A percentile compares a stretch with the other conserved stretches of the same genome.
Conservation (phyloP, 2,888 invertebrate species). For the Drosophila flavopinicola region DNA sequence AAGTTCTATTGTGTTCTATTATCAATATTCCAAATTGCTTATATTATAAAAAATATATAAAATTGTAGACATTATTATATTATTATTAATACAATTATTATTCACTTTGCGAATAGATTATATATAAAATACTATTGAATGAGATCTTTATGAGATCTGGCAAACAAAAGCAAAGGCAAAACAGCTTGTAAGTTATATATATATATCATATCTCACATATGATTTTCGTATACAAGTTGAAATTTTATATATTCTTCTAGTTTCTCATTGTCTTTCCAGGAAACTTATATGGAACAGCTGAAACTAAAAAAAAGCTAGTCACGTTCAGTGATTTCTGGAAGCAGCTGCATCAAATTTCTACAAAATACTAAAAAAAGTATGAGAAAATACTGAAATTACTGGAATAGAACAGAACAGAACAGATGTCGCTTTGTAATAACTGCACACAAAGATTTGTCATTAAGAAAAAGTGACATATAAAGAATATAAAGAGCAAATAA, state of each 20-base stretch:
- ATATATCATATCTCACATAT: too few relatives aligned
- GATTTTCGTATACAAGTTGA: neutral
- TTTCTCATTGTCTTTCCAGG: neutral
- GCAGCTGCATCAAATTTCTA: slow-evolving; percentile 6
- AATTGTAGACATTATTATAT: too few relatives aligned
- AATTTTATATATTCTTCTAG: too few relatives aligned
- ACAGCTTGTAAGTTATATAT: too few relatives aligned
- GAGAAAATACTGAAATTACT: neutral
- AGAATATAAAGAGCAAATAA: slow-evolving; percentile 11
- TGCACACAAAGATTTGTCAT: slow-evolving; percentile 7
- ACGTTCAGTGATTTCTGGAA: neutral
- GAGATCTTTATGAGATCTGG: too few relatives aligned
- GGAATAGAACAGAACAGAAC: neutral
- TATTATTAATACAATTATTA: too few relatives aligned
- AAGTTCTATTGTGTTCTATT: too few relatives aligned
- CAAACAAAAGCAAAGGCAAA: too few relatives aligned
- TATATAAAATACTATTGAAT: too few relatives aligned
- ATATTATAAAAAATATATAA: too few relatives aligned
- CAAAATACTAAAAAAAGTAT: neutral
- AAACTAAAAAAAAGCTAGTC: neutral
- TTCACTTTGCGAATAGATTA: too few relatives aligned
- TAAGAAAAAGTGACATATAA: neutral
- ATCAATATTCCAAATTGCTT: too few relatives aligned
- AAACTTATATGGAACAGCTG: neutral
- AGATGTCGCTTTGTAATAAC: slow-evolving; percentile 2